Percentiles rank a stretch among this genome's conserved stretches.
Conservation (phyloP, 2,113 vertebrate species). For the Delphinapterus leucas region DNA sequence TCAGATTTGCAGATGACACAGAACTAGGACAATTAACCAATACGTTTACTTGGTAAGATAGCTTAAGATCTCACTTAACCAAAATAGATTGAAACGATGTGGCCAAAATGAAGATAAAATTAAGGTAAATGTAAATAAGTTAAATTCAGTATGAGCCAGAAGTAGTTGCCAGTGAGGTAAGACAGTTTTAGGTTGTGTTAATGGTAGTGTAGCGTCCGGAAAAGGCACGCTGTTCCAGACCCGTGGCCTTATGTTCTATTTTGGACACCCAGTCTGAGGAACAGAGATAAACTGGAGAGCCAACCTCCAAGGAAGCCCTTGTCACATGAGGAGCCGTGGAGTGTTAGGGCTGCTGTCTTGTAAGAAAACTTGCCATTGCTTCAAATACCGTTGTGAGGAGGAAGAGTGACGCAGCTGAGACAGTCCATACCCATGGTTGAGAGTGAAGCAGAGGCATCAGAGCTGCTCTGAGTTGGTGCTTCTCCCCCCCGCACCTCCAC, state of each 20-base stretch:
- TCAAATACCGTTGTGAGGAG: neutral
- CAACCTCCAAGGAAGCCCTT: neutral
- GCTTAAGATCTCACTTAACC: neutral
- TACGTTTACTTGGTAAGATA: neutral
- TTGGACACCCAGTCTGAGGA: neutral
- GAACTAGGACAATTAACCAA: neutral
- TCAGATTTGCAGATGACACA: neutral
- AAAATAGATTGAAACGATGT: neutral
- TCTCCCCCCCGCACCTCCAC: rapidly evolving
- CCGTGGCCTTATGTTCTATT: neutral
- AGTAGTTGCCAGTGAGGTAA: neutral
- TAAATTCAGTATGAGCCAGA: neutral
- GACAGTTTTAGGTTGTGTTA: neutral
- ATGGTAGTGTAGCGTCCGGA: neutral
- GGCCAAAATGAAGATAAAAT: neutral
- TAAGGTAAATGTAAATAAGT: neutral
- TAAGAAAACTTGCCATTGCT: neutral
- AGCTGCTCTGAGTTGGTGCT: neutral
- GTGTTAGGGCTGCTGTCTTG: neutral
- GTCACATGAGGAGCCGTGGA: neutral
- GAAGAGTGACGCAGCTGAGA: neutral
- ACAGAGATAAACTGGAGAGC: neutral
- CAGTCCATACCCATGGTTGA: neutral
- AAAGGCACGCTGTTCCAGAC: neutral
- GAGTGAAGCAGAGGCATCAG: neutral